Base-by-base conservation (phyloP, 2,797 vertebrate species). In the Pelobates cultripes region DNA sequence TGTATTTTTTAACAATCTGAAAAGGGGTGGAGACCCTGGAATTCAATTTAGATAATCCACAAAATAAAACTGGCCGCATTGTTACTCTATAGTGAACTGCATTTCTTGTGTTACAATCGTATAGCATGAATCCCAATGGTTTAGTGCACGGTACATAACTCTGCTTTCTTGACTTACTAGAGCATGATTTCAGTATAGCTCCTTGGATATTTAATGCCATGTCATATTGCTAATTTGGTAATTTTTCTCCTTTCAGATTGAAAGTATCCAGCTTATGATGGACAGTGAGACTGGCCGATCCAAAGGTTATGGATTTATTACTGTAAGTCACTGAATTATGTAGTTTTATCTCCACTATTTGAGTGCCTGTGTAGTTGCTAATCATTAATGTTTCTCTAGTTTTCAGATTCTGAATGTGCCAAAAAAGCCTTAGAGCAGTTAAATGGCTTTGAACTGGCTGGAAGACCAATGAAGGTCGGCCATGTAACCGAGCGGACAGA, bases 251-350 rank as follows among this genome's bases (percentile, higher is more conserved):
- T 79, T 89, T 17, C 87, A 99, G 97, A 98, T 99, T 86, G 97
- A 99, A 89, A 98, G 96, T 86, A 99, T 99, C 88, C 97, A 99
- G 83, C 93, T 99, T 85, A 99, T 99, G 97, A 98, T 98, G 96
- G 97, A 99, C 86, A 97, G 95, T 86, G 97, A 99, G 91, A 97
- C 97, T 0, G 96, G 95, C 8, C 93, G 95, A 53, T 99, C 97
- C 2, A 98, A 99, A 92, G 97, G 97, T 86, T 99, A 98, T 28
- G 97, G 97, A 88, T 99, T 99, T 88, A 99, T 99, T 90, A 99
- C 97, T 6, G 97, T 99, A 92, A 92, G 95, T 89, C 9, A 68
- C 8, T 3, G 41, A 55, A 2, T 51, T 51, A 51, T 10, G 47
- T 51, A 51, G 47, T 5, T 51, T 51, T 51, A 6, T 51, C 1